Percentiles rank a stretch among this genome's conserved stretches.
phyloP scores from a whole-genome alignment of 2,888 invertebrate species.

The Lepidochitona cinerea region DNA sequence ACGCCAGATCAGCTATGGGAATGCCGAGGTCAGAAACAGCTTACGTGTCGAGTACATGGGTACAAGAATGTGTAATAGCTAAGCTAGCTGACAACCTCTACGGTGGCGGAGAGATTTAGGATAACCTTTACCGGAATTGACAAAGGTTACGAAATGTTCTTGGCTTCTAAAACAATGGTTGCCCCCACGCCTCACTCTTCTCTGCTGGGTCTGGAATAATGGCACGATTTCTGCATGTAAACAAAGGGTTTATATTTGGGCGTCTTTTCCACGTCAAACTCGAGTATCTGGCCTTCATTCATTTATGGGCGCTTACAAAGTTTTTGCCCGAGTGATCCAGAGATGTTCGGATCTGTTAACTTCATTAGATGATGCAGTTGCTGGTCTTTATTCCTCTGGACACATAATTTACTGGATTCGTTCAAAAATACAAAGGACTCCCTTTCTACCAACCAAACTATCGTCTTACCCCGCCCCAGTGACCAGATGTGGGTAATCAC shows the following conservation, averaged over 20 bases:
- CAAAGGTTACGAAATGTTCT: slow-evolving; percentile 15
- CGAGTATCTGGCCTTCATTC: slow-evolving; percentile 17
- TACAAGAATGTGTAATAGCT: slow-evolving; percentile 18
- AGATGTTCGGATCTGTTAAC: slow-evolving; percentile 19
- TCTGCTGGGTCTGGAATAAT: slow-evolving; percentile 30
- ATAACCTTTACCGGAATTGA: slow-evolving; percentile 16
- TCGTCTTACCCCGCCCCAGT: slow-evolving; percentile 13
- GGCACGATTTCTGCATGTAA: slow-evolving; percentile 25
- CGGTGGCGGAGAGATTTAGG: slow-evolving; percentile 12
- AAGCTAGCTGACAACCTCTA: slow-evolving; percentile 33
- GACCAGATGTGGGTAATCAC: slow-evolving; percentile 23
- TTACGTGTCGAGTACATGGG: slow-evolving; percentile 38
- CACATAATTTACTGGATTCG: slow-evolving; percentile 13
- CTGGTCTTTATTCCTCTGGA: slow-evolving; percentile 24
- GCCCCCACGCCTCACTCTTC: no score
- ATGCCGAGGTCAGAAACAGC: slow-evolving; percentile 46
- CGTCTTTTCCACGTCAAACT: slow-evolving; percentile 20
- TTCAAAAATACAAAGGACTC: slow-evolving; percentile 20
- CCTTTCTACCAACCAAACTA: slow-evolving; percentile 9
- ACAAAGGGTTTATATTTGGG: slow-evolving; percentile 22
- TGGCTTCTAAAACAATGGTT: slow-evolving; percentile 24
- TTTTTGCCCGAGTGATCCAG: slow-evolving; percentile 24
- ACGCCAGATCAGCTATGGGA: slow-evolving; percentile 43
- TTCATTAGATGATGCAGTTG: slow-evolving; percentile 25
- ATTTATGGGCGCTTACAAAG: slow-evolving; percentile 34